These are phyloP conservation scores for Cosmia trapezina DNA, from an alignment of 2,888 invertebrate species.

Conservation along the genomic window DNA sequence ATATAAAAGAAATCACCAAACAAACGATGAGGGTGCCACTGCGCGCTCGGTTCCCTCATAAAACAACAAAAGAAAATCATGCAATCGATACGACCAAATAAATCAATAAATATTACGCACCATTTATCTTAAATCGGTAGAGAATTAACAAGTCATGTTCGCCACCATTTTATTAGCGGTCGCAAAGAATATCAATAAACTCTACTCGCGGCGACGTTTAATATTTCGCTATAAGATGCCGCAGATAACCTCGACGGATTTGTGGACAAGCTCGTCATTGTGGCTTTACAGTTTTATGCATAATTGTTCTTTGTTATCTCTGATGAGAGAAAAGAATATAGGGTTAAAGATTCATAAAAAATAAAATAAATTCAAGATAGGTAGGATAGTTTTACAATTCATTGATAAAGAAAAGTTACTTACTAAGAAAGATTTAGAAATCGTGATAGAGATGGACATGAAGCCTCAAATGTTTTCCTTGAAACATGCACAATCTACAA, in stretches of 20 bases:
- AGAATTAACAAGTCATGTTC: constrained; percentile 58
- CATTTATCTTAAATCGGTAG: constrained; percentile 46
- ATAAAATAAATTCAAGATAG: not conserved
- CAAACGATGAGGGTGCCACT: too few species aligned
- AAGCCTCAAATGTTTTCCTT: not conserved
- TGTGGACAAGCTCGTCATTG: constrained; percentile 64
- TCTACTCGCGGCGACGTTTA: constrained; percentile 67
- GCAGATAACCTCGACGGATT: constrained; percentile 73
- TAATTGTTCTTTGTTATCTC: constrained; percentile 50
- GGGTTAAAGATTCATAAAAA: not conserved
- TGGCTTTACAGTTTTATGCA: constrained; percentile 32
- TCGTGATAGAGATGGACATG: not conserved
- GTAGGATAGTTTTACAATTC: too few species aligned
- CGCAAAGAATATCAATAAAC: constrained; percentile 69
- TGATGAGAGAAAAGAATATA: constrained; percentile 14
- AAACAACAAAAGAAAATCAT: not conserved
- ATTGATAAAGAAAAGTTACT: not conserved
- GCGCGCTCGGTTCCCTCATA: too few species aligned
- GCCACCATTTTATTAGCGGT: constrained; percentile 61
- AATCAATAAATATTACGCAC: constrained; percentile 13
- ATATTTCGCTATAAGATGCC: constrained; percentile 73
- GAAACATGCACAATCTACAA: not conserved
- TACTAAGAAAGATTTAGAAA: not conserved
- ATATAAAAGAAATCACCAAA: too few species aligned
- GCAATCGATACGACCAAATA: constrained; percentile 1